These are phyloP conservation scores for Lutjanus campechanus DNA, from an alignment of 2,797 vertebrate genomes.

Conservation along the genomic window DNA sequence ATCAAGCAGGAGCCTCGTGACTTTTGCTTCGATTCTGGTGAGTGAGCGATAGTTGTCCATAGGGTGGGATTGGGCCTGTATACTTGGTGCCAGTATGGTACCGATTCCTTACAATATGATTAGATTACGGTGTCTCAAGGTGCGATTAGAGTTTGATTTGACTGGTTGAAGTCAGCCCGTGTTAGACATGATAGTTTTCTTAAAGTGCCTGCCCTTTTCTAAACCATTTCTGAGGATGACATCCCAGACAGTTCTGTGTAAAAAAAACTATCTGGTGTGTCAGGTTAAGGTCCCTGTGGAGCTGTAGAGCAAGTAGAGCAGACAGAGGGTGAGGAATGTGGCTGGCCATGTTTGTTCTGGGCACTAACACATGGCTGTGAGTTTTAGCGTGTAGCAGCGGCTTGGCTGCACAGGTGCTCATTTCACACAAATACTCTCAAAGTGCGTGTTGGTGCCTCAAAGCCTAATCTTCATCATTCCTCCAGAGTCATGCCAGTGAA, in stretches of 20 bases:
- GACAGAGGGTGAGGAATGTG: constrained; percentile 72
- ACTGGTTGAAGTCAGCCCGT: too few species aligned
- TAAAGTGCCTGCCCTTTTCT: too few species aligned
- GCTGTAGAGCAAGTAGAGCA: constrained; percentile 9
- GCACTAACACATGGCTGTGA: constrained; percentile 72
- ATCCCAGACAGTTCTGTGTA: too few species aligned
- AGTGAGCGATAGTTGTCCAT: constrained; percentile 56
- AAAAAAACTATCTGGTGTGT: too few species aligned
- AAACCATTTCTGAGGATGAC: too few species aligned
- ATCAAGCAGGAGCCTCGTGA: constrained; percentile 97
- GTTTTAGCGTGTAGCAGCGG: constrained; percentile 74
- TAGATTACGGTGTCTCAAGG: too few species aligned
- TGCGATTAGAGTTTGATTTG: too few species aligned
- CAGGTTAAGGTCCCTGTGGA: not conserved
- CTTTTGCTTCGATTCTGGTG: constrained; percentile 97
- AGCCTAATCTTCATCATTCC: constrained; percentile 52
- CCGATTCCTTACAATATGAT: too few species aligned
- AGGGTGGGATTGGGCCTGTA: not conserved
- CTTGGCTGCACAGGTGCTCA: constrained; percentile 44
- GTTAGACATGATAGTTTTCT: too few species aligned
- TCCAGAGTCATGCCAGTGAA: constrained; percentile 48
- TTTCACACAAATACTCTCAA: constrained; percentile 34
- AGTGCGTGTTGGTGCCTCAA: not conserved
- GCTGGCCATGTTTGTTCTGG: constrained; percentile 72
- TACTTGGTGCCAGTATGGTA: too few species aligned